Conservation (phyloP, 2,797 vertebrate species). For the Leptodactylus fallax region DNA sequence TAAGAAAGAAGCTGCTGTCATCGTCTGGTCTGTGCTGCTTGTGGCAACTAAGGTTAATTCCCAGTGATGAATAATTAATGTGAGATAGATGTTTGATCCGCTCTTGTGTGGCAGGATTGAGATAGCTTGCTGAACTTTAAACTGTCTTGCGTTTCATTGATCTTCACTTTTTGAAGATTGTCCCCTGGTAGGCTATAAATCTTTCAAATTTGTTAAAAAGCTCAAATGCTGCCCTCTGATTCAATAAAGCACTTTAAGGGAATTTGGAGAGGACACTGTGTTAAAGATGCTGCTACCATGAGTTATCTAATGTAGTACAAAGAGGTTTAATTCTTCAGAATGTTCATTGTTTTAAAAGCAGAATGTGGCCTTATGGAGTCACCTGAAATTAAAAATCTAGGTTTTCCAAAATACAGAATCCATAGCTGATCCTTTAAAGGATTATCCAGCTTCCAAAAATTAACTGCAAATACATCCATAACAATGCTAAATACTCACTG, state of each 20-base stretch:
- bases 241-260: background rate
- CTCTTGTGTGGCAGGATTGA: conserved; percentile 38
- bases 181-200: conserved; percentile 40
- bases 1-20: conserved; percentile 23
- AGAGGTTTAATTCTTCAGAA: background rate
- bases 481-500: too few species aligned
- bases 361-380: background rate
- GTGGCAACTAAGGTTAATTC: conserved; percentile 50
- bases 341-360: background rate
- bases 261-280: background rate
- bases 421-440: too few species aligned
- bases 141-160: conserved; percentile 47
- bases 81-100: conserved; percentile 29
- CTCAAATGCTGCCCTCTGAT: conserved; percentile 30
- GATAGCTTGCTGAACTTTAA: conserved; percentile 51
- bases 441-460: too few species aligned
- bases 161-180: conserved; percentile 48
- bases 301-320: background rate
- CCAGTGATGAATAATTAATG: conserved; percentile 43
- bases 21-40: background rate
- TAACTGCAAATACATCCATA: too few species aligned
- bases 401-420: too few species aligned
- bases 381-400: too few species aligned
- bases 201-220: conserved; percentile 37
- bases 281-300: background rate